Evolutionary conservation across 2,888 invertebrate species (phyloP), one percentile per base, ranked within the genome.

Genomic region (Sesia apiformis): DNA sequence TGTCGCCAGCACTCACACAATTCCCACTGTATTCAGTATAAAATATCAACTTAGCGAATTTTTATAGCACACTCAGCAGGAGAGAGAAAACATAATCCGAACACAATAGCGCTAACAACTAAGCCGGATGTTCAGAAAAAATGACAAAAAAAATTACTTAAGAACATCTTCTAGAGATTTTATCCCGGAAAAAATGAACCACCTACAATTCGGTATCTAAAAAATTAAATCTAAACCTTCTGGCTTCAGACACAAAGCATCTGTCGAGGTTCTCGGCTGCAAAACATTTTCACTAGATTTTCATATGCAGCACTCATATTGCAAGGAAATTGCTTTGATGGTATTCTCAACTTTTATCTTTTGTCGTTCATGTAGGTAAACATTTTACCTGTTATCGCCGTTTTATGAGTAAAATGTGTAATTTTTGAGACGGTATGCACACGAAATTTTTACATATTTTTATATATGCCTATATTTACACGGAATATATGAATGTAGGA

Each of bases 141-240:
- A 74, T 69, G 71, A 73, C 74, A 73, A 63, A 65, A 69, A 69
- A 77, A 77, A 79, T 77, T 76, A 77, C 76, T 76, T 70, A 67
- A 66, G 68, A 66, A 69, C 66, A 63, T 64, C 65, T 64, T 59
- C 63, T 60, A 58, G 61, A 63, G 58, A 60, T 65, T 61, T 63
- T 61, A 64, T 62, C 61, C 59, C 8, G 38, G 38, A 50, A 50
- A 50, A 50, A 50, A 38, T 50, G 8, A 5, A 46, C 46, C 5
- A 46, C n/a, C 46, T 46, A 23, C 7, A 46, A 46, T 6, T 46
- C 8, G 0, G n/a, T 8, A 23, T n/a, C n/a, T 46, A 23, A 46
- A 46, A 46, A 46, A 46, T 23, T 23, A 23, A 23, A 23, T 23
- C 23, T 23, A 46, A 23, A 46, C 8, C 8, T 46, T 8, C 23